Base-by-base conservation (phyloP, 37 sponge, comb jelly and placozoan species). In the Spongia lamella region DNA sequence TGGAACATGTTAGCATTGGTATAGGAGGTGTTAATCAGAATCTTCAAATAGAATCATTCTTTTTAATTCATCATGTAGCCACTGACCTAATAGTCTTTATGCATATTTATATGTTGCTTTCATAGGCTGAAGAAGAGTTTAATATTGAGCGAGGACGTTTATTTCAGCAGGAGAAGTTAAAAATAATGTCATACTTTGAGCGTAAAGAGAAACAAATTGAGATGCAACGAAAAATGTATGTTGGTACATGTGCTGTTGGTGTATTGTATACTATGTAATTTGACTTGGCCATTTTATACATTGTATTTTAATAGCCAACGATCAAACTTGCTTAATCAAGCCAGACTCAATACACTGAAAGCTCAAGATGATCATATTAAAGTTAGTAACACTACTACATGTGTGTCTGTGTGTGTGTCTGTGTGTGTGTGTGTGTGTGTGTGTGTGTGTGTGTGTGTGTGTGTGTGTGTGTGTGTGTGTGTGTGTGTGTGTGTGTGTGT, bases 101-200 rank as follows among this genome's bases (percentile, higher is more conserved):
- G n/a, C n/a, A n/a, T n/a, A n/a, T n/a, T n/a, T n/a, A n/a, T n/a
- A n/a, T n/a, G n/a, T n/a, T n/a, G n/a, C n/a, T n/a, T n/a, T n/a
- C n/a, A n/a, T 43, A 93, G 92, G 98, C 98, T 49, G 98, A 97
- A 39, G 98, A 97, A 66, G 98, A 97, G 76, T 97, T 97, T 62
- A 97, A 92, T 78, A 97, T 97, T 70, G 98, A 97, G 75, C 94
- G 94, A 40, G 94, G 94, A 7, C 81, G 98, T 19, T 83, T 97
- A 1, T 66, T 97, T 26, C 95, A 97, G 75, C 86, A 85, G 30
- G 98, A 97, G 67, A 97, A 94, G 84, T 71, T 90, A 52, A 97
- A 97, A 73, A 89, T 97, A 1, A 56, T 86, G 36, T 78, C 63
- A 32, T 91, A 84, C 51, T 94, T 72, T 64, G 98, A 97, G 62